phyloP scores from a whole-genome alignment of 2,888 invertebrate species.

The Aleiodes alternator region DNA sequence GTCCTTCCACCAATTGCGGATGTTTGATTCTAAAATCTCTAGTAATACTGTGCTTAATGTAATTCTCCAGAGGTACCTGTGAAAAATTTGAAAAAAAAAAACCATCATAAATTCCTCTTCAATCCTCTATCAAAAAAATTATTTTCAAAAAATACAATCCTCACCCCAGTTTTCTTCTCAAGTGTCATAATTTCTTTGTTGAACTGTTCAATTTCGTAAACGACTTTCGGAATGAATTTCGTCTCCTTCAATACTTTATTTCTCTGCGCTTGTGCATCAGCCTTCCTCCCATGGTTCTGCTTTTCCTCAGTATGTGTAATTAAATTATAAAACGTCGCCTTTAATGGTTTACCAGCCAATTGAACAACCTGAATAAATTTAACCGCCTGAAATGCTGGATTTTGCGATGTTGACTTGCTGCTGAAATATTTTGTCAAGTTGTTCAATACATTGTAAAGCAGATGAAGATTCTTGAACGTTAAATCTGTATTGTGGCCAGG shows the following conservation, averaged over 20 bases:
- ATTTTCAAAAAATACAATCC: conserved; percentile 18
- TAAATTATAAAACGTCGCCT: conserved; percentile 78
- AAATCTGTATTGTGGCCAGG: conserved; percentile 78
- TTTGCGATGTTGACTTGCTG: conserved; percentile 75
- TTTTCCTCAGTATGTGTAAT: conserved; percentile 78
- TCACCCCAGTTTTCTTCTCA: conserved; percentile 79
- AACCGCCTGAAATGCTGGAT: conserved; percentile 77
- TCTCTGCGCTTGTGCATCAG: conserved; percentile 74
- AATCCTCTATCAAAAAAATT: background rate
- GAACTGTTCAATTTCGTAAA: conserved; percentile 82
- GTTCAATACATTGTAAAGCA: conserved; percentile 77
- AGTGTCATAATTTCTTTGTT: conserved; percentile 79
- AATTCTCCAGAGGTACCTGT: conserved; percentile 73
- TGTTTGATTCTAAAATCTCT: conserved; percentile 81
- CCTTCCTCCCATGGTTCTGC: conserved; percentile 68
- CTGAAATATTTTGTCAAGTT: conserved; percentile 80
- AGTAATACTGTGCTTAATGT: conserved; percentile 80
- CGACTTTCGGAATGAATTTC: conserved; percentile 80
- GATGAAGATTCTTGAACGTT: conserved; percentile 78
- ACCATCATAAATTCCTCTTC: conserved; percentile 22
- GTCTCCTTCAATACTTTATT: conserved; percentile 80
- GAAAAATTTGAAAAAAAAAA: conserved; percentile 34
- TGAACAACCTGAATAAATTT: conserved; percentile 72
- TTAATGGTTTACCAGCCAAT: conserved; percentile 79
- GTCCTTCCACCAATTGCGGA: conserved; percentile 77